Evolutionary conservation across 2,888 invertebrate genomes (phyloP), one percentile per base, ranked within the genome.

Genomic region (Eudasyphora cyanicolor): DNA sequence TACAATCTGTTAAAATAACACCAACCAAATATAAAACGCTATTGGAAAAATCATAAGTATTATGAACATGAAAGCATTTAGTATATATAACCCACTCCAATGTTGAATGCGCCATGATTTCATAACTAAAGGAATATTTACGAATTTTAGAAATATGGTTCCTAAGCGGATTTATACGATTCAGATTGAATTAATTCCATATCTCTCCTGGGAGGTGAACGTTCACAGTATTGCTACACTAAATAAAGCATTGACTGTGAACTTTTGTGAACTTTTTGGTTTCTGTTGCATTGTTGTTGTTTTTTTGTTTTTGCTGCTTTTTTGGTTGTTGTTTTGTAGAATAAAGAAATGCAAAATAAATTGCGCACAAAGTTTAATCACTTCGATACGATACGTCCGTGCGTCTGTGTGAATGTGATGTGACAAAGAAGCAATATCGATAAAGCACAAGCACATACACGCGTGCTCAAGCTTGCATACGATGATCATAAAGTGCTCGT

Each of bases 301-400:
- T 64, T 29, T 67, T 32, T 71, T 71, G 49, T 27, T 17, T 38
- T n/a, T n/a, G n/a, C n/a, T 45, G 12, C 24, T 14, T 71, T 64
- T 73, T 51, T 19, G 62, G 35, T 64, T 79, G 79, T 79, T 60
- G 57, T 71, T 57, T 49, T 67, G 35, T 49, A 67, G 70, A 75
- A 76, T 38, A 71, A 78, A 82, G 78, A 82, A 88, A 89, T 90
- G 87, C 89, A 88, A 89, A 90, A 90, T 89, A 89, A 90, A 90
- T 88, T 90, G 90, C 89, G 91, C 91, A 90, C 88, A 89, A 90
- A 89, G 88, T 90, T 90, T 90, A 90, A 90, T 91, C 91, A 89
- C 90, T 88, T 90, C 87, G 88, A 88, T 57, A 45, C 29, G 2
- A 8, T 60, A 21, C 38, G 19, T 67, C 42, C 35, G 38, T 67